Percentiles rank a stretch among this genome's conserved stretches.
These are phyloP conservation scores for Acrocera orbiculus DNA, from an alignment of 2,888 invertebrate genomes.

Conservation along the genomic window DNA sequence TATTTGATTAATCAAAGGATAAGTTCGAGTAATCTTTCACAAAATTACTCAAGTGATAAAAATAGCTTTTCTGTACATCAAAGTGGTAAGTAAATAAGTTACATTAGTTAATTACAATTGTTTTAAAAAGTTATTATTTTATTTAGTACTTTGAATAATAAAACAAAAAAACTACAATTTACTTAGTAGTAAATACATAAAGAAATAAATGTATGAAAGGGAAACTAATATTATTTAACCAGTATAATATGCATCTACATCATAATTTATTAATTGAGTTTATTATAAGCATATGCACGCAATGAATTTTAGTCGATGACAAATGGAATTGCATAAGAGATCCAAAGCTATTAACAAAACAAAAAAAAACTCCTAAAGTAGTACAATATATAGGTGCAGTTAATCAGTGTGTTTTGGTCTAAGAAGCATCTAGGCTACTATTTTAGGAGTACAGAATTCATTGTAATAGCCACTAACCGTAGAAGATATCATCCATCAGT, in stretches of 20 bases:
- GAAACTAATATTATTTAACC: slow-evolving; percentile 1
- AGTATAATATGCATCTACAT: background rate
- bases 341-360: too few species aligned
- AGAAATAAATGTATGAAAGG: slow-evolving; percentile 1
- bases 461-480: too few species aligned
- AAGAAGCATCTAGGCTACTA: slow-evolving; percentile 11
- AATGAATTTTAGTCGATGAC: too few species aligned
- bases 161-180: too few species aligned
- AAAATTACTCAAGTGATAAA: slow-evolving; percentile 13
- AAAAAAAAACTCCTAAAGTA: too few species aligned
- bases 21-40: slow-evolving; percentile 10
- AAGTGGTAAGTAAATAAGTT: slow-evolving; percentile 11
- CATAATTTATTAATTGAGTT: background rate
- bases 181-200: too few species aligned
- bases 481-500: too few species aligned
- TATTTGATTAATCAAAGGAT: slow-evolving; percentile 12
- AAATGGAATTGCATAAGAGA: too few species aligned
- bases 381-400: too few species aligned
- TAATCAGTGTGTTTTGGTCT: slow-evolving; percentile 12
- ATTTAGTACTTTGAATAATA: too few species aligned
- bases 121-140: background rate
- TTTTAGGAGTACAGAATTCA: slow-evolving; percentile 8
- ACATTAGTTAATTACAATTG: slow-evolving; percentile 1
- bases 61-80: slow-evolving; percentile 11
- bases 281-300: background rate